These are phyloP conservation scores for Vesta saturnalis DNA, from an alignment of 2,888 invertebrate genomes.

Conservation along the genomic window DNA sequence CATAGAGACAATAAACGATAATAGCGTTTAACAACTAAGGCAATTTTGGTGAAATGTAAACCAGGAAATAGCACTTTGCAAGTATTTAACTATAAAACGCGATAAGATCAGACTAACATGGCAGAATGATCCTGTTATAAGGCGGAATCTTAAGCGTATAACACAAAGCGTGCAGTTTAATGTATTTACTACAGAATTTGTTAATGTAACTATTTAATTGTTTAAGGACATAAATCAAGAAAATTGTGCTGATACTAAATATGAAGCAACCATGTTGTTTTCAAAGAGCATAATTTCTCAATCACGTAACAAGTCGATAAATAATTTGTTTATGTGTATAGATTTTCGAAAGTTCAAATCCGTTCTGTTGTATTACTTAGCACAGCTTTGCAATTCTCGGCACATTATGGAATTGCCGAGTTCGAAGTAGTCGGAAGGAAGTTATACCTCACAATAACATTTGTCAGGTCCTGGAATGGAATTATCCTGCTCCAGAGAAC, in stretches of 20 bases:
- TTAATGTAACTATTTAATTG: constrained; percentile 13
- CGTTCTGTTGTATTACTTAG: constrained; percentile 8
- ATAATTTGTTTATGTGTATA: neutral
- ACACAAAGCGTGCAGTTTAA: constrained; percentile 10
- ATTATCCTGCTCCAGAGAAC: constrained; percentile 30
- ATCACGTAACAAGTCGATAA: too few relatives aligned
- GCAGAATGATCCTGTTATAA: constrained; percentile 48
- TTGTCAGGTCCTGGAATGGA: constrained; percentile 30
- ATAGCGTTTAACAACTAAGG: constrained; percentile 52
- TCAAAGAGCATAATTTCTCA: too few relatives aligned
- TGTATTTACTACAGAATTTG: constrained; percentile 10
- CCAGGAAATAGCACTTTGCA: constrained; percentile 55
- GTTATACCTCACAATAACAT: constrained; percentile 33
- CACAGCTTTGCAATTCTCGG: constrained; percentile 20
- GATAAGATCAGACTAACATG: constrained; percentile 55
- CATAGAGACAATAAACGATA: constrained; percentile 48
- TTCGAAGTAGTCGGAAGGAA: constrained; percentile 33
- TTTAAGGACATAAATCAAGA: neutral
- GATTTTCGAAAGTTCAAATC: constrained; percentile 20
- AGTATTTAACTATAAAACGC: constrained; percentile 53
- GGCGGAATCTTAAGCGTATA: constrained; percentile 20
- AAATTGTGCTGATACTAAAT: too few relatives aligned
- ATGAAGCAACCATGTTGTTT: too few relatives aligned
- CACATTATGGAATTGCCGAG: constrained; percentile 29
- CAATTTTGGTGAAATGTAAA: constrained; percentile 55